Evolutionary conservation across 35 echinoderm and acorn worm species (phyloP), one percentile per base, ranked within the genome.

Genomic region (Ophioderma brevispina): DNA sequence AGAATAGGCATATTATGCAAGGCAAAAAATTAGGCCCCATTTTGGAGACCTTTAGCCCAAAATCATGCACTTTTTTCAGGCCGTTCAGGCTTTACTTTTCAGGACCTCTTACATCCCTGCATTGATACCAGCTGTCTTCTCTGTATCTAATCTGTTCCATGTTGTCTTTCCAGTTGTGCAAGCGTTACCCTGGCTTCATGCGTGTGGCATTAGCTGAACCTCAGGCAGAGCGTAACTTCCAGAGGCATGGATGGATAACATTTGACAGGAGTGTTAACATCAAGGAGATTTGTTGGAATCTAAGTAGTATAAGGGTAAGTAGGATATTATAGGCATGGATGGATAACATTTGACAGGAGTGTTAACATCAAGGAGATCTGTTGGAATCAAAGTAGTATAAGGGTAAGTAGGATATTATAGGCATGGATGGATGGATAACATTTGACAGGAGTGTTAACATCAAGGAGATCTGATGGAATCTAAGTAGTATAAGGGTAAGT

Each of bases 311-410:
- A 19, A 76, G 96, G 85, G 96, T 98, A 77, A 91, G 96, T 95
- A 17, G 55, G 31, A 8, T 36, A 55, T 46, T 78, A 86, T 43
- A 85, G 96, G 4, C 93, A 94, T 40, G 96, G 96, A 55, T 98
- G 96, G 96, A 86, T 94, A 6, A 98, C 96, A 32, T 98, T 90
- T 49, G 96, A 98, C 75, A 78, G 96, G 5, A 92, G 86, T 28
- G 96, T 98, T 25, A 98, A 98, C 84, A 98, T 98, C 64, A 98
- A 98, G 49, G 96, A 98, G 32, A 98, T 98, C 50, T 98, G 96
- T 83, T 98, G 96, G 96, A 98, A 95, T 81, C 87, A 95, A 18
- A 98, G 92, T 55, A 98, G 86, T 59, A 98, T 98, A 21, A 81
- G 96, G 84, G 96, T 98, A 76, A 92, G 96, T 95, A n/a, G n/a